Base-by-base conservation (phyloP, 2,888 invertebrate species). In the Cremastinae sp. region DNA sequence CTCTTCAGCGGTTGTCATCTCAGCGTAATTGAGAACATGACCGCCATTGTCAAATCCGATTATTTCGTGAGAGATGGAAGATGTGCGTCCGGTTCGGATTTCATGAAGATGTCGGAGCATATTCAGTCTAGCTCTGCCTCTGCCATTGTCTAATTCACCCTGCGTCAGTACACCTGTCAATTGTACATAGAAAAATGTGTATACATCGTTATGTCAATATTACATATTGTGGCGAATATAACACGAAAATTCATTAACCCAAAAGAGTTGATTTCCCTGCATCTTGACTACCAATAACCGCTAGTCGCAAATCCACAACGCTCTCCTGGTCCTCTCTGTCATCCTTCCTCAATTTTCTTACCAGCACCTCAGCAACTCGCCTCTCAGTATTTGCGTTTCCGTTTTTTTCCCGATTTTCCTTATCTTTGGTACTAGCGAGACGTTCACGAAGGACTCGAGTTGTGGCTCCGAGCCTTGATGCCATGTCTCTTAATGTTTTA, bases 221-320 rank as follows among this genome's bases (percentile, higher is more conserved):
- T 51, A 9, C 20, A 51, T 49, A 22, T 14, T 59, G n/a, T 12
- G n/a, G 2, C 51, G 4, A 53, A 53, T 22, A 10, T 9, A 0
- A 35, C 5, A 10, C 1, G 18, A 4, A 18, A 49, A 43, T 20
- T 35, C 1, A 70, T 71, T 81, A 81, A 88, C 89, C 89, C 35
- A 98, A 92, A 37, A 99, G 92, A 0, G 98, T 99, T 4, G 98
- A 98, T 89, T 99, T 99, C n/a, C 98, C 98, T 0, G 97, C 97
- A 90, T 98, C 98, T 81, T 97, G 97, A 81, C 96, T 96, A 0
- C 99, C 99, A 88, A 98, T 93, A 37, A 99, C 98, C 0, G 98
- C 98, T 2, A 98, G 94, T 65, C 98, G 91, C 49, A 99, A 91
- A 88, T 99, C 98, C 59, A 97, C 94, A 69, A 88, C 87, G 79